Percentiles rank a stretch among this genome's conserved stretches.
Evolutionary conservation across 2,113 vertebrate genomes (phyloP).

Genomic region (Setophaga kirtlandii): DNA sequence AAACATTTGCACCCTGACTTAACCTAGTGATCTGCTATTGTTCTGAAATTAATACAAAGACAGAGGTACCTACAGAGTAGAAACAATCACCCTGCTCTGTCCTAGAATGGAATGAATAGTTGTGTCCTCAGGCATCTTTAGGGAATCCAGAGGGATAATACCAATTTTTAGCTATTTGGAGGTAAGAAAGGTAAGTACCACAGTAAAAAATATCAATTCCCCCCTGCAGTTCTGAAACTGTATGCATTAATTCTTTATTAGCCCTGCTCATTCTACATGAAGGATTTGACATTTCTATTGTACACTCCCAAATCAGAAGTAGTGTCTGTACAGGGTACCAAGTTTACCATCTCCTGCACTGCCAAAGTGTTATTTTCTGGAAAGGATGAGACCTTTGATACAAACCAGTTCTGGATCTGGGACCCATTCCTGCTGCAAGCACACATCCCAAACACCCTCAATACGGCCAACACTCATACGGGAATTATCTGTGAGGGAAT

Average conservation of each 20-base stretch:
- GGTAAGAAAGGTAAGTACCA: background rate
- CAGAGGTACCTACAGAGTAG: background rate
- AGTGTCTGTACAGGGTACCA: background rate
- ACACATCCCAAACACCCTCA: rapidly evolving
- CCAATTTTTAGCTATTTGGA: background rate
- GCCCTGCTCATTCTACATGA: background rate
- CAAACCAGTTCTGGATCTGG: background rate
- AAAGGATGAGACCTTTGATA: background rate
- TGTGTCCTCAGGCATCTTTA: background rate
- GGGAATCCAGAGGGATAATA: background rate
- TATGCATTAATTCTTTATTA: background rate
- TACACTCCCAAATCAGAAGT: background rate
- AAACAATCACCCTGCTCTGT: background rate
- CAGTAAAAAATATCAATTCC: background rate
- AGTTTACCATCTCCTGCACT: background rate
- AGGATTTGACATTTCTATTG: rapidly evolving
- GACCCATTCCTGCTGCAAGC: background rate
- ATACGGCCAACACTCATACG: background rate
- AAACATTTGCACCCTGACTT: background rate
- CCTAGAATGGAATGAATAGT: background rate
- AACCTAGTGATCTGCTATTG: background rate
- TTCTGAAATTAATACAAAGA: background rate
- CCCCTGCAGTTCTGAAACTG: background rate
- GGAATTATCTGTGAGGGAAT: background rate
- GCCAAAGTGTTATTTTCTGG: background rate